Percentiles rank a stretch among this genome's conserved stretches.
Conservation (phyloP, 1,140 invertebrate genomes). For the Nymphalis io region DNA sequence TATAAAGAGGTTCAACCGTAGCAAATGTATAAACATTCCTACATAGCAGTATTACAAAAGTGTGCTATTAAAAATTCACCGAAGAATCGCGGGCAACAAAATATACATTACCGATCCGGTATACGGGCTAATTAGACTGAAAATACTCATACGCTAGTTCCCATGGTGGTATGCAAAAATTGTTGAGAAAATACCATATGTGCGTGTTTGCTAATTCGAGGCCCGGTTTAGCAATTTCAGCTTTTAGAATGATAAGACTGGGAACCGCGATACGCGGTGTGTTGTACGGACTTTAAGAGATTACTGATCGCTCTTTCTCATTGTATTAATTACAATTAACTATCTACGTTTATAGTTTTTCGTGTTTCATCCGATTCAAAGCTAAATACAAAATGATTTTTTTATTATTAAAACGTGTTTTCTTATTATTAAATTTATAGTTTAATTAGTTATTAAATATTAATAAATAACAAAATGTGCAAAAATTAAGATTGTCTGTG, state of each 20-base stretch:
- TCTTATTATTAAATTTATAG: too few species aligned
- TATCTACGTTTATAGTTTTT: too few species aligned
- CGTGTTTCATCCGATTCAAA: too few species aligned
- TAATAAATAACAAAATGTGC: too few species aligned
- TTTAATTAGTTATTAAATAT: too few species aligned
- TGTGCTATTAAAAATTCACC: constrained; percentile 39
- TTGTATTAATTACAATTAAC: too few species aligned
- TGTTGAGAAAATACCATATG: constrained; percentile 66
- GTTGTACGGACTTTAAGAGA: constrained; percentile 4
- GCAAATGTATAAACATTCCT: constrained; percentile 31
- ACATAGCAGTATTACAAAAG: constrained; percentile 15
- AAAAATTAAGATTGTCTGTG: too few species aligned
- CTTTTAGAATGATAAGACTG: constrained; percentile 56
- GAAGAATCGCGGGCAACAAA: constrained; percentile 34
- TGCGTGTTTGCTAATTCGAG: constrained; percentile 65
- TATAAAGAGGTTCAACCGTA: constrained; percentile 10
- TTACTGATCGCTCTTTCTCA: background rate
- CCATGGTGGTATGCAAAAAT: constrained; percentile 73
- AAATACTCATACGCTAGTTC: constrained; percentile 53
- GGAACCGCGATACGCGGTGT: constrained; percentile 26
- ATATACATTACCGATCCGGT: constrained; percentile 50
- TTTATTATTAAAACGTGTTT: too few species aligned
- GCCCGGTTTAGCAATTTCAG: constrained; percentile 52
- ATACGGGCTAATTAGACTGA: constrained; percentile 54
- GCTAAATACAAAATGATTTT: too few species aligned